phyloP scores from a whole-genome alignment of 2,888 invertebrate genomes.

The Callosobruchus maculatus region DNA sequence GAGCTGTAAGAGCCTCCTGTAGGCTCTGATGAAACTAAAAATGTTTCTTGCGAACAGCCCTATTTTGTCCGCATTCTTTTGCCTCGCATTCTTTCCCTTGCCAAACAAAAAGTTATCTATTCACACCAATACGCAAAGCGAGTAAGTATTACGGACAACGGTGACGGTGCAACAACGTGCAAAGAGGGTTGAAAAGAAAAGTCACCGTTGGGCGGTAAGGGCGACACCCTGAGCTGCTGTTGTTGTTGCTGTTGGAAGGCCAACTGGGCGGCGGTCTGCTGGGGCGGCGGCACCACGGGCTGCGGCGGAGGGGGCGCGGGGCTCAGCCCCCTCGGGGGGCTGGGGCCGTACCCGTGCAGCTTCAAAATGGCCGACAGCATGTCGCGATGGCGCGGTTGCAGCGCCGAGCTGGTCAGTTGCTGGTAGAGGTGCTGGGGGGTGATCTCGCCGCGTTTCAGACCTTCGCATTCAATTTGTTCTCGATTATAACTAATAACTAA shows the following conservation, averaged over 20 bases:
- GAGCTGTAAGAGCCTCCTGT: too few species aligned
- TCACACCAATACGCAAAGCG: background rate
- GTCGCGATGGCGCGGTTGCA: slow-evolving; percentile 71
- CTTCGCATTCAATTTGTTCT: slow-evolving; percentile 42
- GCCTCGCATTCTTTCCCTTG: too few species aligned
- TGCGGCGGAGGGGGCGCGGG: slow-evolving; percentile 48
- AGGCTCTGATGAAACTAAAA: too few species aligned
- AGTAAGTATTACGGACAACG: background rate
- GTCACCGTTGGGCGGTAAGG: slow-evolving; percentile 60
- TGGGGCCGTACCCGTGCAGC: slow-evolving; percentile 47
- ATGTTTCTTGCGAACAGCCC: too few species aligned
- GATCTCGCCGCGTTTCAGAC: slow-evolving; percentile 73
- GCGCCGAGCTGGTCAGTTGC: slow-evolving; percentile 69
- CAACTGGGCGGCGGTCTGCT: slow-evolving; percentile 50
- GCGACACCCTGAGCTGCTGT: slow-evolving; percentile 58
- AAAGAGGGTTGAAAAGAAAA: slow-evolving; percentile 9
- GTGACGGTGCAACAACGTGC: background rate
- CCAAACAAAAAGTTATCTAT: too few species aligned
- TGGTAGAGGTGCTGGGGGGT: slow-evolving; percentile 72
- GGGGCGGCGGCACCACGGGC: slow-evolving; percentile 44
- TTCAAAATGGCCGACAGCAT: slow-evolving; percentile 66
- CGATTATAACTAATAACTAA: too few species aligned
- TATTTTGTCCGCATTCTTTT: too few species aligned
- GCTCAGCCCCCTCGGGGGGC: slow-evolving; percentile 41
- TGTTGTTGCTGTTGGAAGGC: slow-evolving; percentile 30